These are phyloP conservation scores for Callionymus lyra DNA, from an alignment of 2,113 vertebrate species.

Conservation along the genomic window DNA sequence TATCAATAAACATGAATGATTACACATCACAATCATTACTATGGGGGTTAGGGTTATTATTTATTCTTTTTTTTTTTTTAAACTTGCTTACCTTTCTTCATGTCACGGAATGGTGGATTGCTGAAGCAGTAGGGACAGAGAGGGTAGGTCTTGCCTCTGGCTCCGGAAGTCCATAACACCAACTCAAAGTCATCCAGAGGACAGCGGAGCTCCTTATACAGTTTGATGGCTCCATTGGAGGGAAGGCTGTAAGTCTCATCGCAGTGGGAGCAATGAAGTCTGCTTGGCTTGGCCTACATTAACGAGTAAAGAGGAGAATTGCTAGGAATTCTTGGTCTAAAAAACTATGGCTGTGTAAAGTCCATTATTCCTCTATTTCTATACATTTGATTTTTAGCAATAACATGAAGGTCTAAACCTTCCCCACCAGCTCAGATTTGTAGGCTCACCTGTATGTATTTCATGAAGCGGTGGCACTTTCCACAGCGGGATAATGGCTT, in stretches of 20 bases:
- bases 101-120: slow-evolving; percentile 92
- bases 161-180: slow-evolving; percentile 90
- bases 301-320: too few species aligned
- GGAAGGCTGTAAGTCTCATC: slow-evolving; percentile 95
- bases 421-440: too few species aligned
- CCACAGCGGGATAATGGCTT: slow-evolving; percentile 95
- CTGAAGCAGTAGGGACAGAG: slow-evolving; percentile 95
- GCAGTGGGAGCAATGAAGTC: slow-evolving; percentile 94
- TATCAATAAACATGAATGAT: too few species aligned
- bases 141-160: slow-evolving; percentile 90
- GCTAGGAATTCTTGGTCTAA: too few species aligned
- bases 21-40: too few species aligned
- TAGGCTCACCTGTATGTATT: slow-evolving; percentile 87
- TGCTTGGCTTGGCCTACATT: slow-evolving; percentile 93
- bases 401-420: too few species aligned
- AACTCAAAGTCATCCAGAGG: slow-evolving; percentile 94
- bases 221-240: slow-evolving; percentile 92
- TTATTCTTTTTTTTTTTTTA: too few species aligned
- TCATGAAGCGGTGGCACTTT: slow-evolving; percentile 98
- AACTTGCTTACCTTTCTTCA: slow-evolving; percentile 92
- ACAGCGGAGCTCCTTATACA: slow-evolving; percentile 93
- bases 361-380: too few species aligned
- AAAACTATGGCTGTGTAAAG: too few species aligned
- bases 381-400: too few species aligned
- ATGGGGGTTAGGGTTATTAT: too few species aligned